Percentiles rank a stretch among this genome's conserved stretches.
Conservation (phyloP, 2,888 invertebrate species). For the Brenthis hecate region DNA sequence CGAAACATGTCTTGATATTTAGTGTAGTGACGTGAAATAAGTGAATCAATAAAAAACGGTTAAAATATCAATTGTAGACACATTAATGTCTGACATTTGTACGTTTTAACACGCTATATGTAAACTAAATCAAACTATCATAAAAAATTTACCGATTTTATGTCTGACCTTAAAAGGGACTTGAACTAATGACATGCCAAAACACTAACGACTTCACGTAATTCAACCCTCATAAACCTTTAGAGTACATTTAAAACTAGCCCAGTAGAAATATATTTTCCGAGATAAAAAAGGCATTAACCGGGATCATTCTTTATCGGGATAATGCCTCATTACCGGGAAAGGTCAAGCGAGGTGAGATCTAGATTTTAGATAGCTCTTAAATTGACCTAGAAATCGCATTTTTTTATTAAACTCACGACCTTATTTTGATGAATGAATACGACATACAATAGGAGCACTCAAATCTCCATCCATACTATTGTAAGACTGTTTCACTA, state of each 20-base stretch:
- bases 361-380: constrained; percentile 27
- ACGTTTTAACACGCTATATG: too few species aligned
- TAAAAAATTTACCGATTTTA: too few species aligned
- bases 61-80: too few species aligned
- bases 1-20: too few species aligned
- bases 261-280: constrained; percentile 32
- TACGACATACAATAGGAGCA: constrained; percentile 10
- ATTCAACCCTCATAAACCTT: constrained; percentile 13
- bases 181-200: constrained; percentile 14
- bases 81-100: too few species aligned
- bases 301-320: constrained; percentile 26
- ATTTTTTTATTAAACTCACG: constrained; percentile 2
- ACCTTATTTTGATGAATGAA: constrained; percentile 15
- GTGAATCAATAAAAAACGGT: too few species aligned
- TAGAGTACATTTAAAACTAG: constrained; percentile 22
- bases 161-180: not conserved
- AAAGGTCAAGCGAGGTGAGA: constrained; percentile 28
- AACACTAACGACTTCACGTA: constrained; percentile 15
- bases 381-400: constrained; percentile 20
- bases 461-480: constrained; percentile 13
- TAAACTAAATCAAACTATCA: too few species aligned
- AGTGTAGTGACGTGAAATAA: too few species aligned
- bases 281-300: constrained; percentile 42
- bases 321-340: constrained; percentile 33
- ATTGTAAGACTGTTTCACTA: constrained; percentile 12